These are phyloP conservation scores for Blennius ocellaris DNA, from an alignment of 2,113 vertebrate species.

Conservation along the genomic window DNA sequence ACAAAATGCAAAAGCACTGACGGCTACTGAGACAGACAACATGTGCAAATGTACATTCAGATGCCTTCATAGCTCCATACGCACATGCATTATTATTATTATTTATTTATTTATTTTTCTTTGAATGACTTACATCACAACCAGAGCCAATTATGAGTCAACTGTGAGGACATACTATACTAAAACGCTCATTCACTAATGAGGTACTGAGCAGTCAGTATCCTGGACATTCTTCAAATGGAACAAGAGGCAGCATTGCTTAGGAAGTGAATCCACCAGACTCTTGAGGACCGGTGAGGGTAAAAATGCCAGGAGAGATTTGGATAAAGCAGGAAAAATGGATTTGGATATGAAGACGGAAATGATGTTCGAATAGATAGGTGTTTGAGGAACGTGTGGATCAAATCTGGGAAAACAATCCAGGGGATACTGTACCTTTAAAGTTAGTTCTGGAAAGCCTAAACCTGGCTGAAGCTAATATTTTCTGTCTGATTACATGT, in stretches of 20 bases:
- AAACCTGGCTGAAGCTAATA: slow-evolving; percentile 24
- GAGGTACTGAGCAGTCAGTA: slow-evolving; percentile 49
- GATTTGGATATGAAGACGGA: slow-evolving; percentile 70
- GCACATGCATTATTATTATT: slow-evolving; percentile 79
- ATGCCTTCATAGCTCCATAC: slow-evolving; percentile 77
- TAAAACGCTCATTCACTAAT: slow-evolving; percentile 63
- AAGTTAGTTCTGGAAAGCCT: slow-evolving; percentile 29
- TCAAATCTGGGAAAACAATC: slow-evolving; percentile 19
- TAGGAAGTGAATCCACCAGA: slow-evolving; percentile 70
- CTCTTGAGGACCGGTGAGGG: slow-evolving; percentile 65
- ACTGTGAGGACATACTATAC: slow-evolving; percentile 65
- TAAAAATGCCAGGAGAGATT: slow-evolving; percentile 73
- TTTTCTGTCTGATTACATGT: slow-evolving; percentile 24
- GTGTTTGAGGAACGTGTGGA: slow-evolving; percentile 46
- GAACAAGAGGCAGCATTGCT: slow-evolving; percentile 70
- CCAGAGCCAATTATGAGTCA: slow-evolving; percentile 81
- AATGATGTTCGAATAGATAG: slow-evolving; percentile 66
- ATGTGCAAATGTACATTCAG: slow-evolving; percentile 82
- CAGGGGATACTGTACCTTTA: slow-evolving; percentile 44
- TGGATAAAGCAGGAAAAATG: slow-evolving; percentile 75
- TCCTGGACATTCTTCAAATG: slow-evolving; percentile 58
- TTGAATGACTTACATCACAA: slow-evolving; percentile 73
- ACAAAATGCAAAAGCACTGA: slow-evolving; percentile 83
- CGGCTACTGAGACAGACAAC: slow-evolving; percentile 72
- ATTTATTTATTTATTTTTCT: slow-evolving; percentile 15